These are phyloP conservation scores for Illadopsis cleaveri DNA, from an alignment of 2,113 vertebrate genomes.

Conservation along the genomic window DNA sequence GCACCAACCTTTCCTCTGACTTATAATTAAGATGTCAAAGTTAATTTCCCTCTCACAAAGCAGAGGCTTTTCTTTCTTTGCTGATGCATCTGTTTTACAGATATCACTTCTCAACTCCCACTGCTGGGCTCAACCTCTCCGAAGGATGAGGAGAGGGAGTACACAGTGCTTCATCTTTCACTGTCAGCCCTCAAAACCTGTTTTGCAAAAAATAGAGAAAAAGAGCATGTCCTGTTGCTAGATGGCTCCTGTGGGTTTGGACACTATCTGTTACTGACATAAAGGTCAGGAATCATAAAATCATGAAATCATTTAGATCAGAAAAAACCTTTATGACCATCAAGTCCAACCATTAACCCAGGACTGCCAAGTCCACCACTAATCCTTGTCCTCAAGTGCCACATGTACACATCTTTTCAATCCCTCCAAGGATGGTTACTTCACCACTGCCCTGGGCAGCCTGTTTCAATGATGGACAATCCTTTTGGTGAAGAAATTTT, in stretches of 20 bases:
- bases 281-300: background rate
- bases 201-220: background rate
- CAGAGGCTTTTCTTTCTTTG: constrained; percentile 1
- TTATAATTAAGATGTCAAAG: constrained; percentile 71
- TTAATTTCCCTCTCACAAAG: constrained; percentile 57
- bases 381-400: background rate
- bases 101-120: constrained; percentile 12
- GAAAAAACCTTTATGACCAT: background rate
- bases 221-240: background rate
- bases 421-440: background rate
- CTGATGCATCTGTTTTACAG: constrained; percentile 40
- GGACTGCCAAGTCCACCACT: background rate
- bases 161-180: background rate
- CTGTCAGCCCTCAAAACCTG: background rate
- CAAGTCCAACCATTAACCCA: background rate
- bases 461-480: background rate
- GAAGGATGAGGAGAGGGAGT: background rate
- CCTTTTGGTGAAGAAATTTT: background rate
- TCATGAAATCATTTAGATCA: background rate
- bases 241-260: background rate
- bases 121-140: background rate
- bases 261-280: background rate
- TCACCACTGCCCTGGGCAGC: background rate
- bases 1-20: constrained; percentile 56
- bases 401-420: background rate